phyloP scores from a whole-genome alignment of 2,797 vertebrate genomes.

The Paguma larvata region DNA sequence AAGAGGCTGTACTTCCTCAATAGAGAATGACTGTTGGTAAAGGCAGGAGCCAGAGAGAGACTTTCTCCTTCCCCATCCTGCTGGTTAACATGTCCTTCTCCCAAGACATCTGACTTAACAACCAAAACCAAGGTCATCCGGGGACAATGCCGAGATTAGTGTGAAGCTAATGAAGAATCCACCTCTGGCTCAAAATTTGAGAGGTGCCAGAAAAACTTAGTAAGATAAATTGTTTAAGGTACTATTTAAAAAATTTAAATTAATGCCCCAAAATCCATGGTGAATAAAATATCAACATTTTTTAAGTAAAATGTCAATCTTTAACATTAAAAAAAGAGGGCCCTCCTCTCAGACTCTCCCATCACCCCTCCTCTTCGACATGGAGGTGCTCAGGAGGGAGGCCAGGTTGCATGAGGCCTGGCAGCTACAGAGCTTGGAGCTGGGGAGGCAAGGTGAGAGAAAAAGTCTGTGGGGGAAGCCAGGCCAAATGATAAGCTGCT shows the following conservation, averaged over 20 bases:
- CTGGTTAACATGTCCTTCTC: not conserved
- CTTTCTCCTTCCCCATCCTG: not conserved
- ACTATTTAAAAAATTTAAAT: not conserved
- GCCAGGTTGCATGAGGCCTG: too few species aligned
- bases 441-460: not conserved
- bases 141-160: not conserved
- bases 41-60: not conserved
- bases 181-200: not conserved
- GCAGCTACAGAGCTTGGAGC: not conserved
- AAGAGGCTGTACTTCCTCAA: not conserved
- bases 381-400: too few species aligned
- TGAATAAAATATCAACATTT: not conserved
- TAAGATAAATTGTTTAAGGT: not conserved
- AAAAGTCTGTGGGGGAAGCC: not conserved
- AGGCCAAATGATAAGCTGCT: not conserved
- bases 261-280: not conserved
- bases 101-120: not conserved
- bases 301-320: too few species aligned
- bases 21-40: not conserved
- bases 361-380: not conserved
- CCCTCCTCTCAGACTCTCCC: not conserved
- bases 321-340: too few species aligned
- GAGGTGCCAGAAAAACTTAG: not conserved
- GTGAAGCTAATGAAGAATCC: not conserved
- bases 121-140: not conserved